Evolutionary conservation across 1,140 invertebrate species (phyloP).

Genomic region (Brachionus plicatilis): DNA sequence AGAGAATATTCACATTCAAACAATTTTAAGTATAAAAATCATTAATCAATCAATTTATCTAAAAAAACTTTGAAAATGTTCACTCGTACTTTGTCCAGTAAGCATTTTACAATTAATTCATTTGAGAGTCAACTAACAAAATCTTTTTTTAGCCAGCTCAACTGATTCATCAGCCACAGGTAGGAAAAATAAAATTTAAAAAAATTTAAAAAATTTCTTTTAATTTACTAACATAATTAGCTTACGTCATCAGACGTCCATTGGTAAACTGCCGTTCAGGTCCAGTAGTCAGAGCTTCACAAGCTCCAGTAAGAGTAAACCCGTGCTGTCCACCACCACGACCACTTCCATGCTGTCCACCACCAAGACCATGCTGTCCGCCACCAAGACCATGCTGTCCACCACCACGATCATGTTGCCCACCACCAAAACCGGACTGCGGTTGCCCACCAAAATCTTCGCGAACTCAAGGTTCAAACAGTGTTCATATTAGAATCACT

Average conservation of each 20-base stretch:
- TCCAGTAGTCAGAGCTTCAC: not conserved
- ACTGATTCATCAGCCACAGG: not conserved
- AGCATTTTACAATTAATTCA: not conserved
- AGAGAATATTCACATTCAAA: conserved; percentile 13
- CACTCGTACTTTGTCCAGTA: not conserved
- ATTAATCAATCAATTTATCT: not conserved
- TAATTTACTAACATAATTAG: not conserved
- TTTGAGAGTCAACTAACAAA: not conserved
- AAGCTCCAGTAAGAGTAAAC: not conserved
- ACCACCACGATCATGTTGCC: not conserved
- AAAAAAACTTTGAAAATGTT: not conserved
- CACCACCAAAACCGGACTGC: not conserved
- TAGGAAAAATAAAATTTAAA: not conserved
- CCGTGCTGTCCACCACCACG: not conserved
- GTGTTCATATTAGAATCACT: conserved; percentile 3
- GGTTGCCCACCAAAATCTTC: not conserved
- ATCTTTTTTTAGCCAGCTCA: not conserved
- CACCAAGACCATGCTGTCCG: not conserved
- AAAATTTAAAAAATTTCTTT: not conserved
- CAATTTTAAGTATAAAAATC: not conserved
- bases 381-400: not conserved
- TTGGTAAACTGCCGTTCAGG: not conserved
- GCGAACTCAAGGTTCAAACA: not conserved
- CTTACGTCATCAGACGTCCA: not conserved
- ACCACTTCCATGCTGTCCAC: not conserved